Evolutionary conservation across 2,113 vertebrate genomes (phyloP).

Genomic region (Enhydra lutris): DNA sequence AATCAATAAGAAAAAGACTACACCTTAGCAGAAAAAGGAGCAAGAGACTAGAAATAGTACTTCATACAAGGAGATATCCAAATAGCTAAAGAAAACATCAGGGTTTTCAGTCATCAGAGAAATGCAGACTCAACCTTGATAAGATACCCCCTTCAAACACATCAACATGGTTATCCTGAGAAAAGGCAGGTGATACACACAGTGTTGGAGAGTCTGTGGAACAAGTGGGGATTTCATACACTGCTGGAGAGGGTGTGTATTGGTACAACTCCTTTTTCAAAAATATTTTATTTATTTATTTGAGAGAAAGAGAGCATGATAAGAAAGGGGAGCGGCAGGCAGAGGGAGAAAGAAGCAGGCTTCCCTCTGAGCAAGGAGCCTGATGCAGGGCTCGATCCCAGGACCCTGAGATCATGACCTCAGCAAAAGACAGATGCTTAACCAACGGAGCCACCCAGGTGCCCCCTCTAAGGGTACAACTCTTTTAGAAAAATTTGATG

Average conservation of each 20-base stretch:
- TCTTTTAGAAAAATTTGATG: not conserved
- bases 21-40: not conserved
- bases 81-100: not conserved
- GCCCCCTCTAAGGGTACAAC: not conserved
- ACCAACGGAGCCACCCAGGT: too few species aligned
- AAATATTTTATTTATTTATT: too few species aligned
- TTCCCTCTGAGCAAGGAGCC: too few species aligned
- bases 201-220: not conserved
- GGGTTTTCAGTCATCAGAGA: not conserved
- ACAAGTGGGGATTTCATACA: not conserved
- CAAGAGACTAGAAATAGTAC: not conserved
- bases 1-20: not conserved
- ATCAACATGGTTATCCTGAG: not conserved
- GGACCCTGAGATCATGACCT: too few species aligned
- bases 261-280: not conserved
- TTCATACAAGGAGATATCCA: not conserved
- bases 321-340: too few species aligned
- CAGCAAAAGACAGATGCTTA: too few species aligned
- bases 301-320: too few species aligned
- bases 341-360: too few species aligned
- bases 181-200: not conserved
- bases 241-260: not conserved
- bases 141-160: not conserved
- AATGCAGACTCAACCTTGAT: not conserved
- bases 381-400: too few species aligned